phyloP scores from a whole-genome alignment of 2,113 vertebrate genomes.

The Nyctibius bracteatus region DNA sequence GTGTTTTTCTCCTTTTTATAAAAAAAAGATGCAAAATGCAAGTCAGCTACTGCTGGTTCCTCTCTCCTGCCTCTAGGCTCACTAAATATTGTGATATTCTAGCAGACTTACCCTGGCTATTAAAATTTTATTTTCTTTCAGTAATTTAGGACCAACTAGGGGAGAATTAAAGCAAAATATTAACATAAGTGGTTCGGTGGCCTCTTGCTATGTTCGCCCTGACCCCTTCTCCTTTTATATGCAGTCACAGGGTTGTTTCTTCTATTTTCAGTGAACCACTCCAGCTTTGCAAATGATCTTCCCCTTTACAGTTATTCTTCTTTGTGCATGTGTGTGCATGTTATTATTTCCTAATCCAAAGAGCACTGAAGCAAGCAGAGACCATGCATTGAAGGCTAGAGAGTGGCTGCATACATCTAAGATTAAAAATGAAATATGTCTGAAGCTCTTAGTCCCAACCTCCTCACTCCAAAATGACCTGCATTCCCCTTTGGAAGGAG shows the following conservation, averaged over 20 bases:
- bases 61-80: not conserved
- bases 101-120: conserved; percentile 15
- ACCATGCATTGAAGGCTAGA: not conserved
- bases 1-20: not conserved
- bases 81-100: not conserved
- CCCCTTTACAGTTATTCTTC: not conserved
- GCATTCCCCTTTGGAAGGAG: not conserved
- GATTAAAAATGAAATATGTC: conserved; percentile 17
- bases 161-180: conserved; percentile 15
- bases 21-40: not conserved
- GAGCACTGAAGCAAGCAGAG: not conserved
- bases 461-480: not conserved
- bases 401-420: not conserved
- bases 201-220: not conserved
- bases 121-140: conserved; percentile 22
- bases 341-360: conserved; percentile 5
- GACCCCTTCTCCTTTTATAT: not conserved
- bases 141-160: conserved; percentile 7
- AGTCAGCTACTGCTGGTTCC: not conserved
- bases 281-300: not conserved
- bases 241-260: not conserved
- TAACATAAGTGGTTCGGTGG: not conserved
- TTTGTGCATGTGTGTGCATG: not conserved
- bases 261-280: not conserved
- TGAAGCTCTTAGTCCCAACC: conserved; percentile 8